These are phyloP conservation scores for Corvus hawaiiensis DNA, from an alignment of 2,113 vertebrate species.

Conservation along the genomic window DNA sequence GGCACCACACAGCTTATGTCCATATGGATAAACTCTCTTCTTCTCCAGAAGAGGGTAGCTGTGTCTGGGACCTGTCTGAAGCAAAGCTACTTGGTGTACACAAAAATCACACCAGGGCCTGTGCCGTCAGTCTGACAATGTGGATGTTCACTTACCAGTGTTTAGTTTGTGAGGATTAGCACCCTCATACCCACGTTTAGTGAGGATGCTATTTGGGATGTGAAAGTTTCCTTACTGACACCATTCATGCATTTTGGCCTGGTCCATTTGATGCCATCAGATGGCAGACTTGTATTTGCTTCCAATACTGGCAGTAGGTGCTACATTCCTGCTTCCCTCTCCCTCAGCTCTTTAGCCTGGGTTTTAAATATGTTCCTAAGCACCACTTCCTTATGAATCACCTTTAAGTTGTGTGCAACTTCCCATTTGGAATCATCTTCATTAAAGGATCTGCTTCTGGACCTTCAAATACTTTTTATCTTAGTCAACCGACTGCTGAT, in stretches of 20 bases:
- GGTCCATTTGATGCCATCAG: conserved; percentile 35
- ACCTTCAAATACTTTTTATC: not conserved
- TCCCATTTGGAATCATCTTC: not conserved
- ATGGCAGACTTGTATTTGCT: conserved; percentile 61
- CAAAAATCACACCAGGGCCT: not conserved
- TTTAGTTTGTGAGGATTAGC: not conserved
- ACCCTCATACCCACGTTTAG: not conserved
- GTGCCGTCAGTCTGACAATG: not conserved
- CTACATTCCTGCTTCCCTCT: not conserved
- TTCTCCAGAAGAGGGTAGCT: not conserved
- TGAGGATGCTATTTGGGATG: not conserved
- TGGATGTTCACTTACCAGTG: not conserved
- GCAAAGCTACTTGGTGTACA: not conserved
- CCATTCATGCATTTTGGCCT: not conserved
- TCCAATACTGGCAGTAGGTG: not conserved
- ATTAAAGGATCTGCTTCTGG: not conserved
- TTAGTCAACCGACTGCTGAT: not conserved
- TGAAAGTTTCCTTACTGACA: not conserved
- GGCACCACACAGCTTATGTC: not conserved
- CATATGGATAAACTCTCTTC: not conserved
- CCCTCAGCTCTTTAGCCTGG: not conserved
- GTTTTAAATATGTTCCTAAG: not conserved
- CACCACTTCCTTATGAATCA: not conserved
- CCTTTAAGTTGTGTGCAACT: not conserved
- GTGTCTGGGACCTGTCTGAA: not conserved